Conservation (phyloP, 2,797 vertebrate species). For the Ambastaia sidthimunki region DNA sequence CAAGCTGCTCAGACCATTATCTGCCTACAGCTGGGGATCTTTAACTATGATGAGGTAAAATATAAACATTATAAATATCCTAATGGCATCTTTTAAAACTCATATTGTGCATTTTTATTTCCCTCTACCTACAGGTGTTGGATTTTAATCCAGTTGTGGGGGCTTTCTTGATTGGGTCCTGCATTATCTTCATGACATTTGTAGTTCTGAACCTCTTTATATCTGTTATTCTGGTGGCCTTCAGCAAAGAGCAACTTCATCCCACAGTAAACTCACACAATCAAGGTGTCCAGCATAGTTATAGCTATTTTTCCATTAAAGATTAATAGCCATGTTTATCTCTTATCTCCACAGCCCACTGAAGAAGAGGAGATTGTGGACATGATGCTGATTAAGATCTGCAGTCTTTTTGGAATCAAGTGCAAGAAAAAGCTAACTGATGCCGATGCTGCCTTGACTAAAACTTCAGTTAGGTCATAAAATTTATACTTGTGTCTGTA, state of each 20-base stretch:
- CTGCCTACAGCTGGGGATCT: conserved; percentile 94
- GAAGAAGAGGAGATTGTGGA: conserved; percentile 93
- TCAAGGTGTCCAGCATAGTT: background rate
- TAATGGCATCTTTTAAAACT: background rate
- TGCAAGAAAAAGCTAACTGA: conserved; percentile 74
- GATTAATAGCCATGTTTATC: conserved; percentile 6
- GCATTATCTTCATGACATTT: conserved; percentile 96
- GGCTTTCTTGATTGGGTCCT: conserved; percentile 92
- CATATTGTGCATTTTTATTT: conserved; percentile 9
- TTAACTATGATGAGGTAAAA: conserved; percentile 94
- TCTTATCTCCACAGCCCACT: conserved; percentile 79
- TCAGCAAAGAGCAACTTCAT: conserved; percentile 90
- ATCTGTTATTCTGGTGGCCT: conserved; percentile 95
- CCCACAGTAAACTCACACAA: conserved; percentile 51
- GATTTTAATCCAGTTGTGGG: conserved; percentile 90
- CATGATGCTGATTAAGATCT: conserved; percentile 88
- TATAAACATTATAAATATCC: background rate
- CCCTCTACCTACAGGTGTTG: conserved; percentile 80
- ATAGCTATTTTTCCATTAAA: background rate
- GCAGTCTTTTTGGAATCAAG: conserved; percentile 87
- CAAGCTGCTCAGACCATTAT: conserved; percentile 89
- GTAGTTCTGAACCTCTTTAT: conserved; percentile 97
- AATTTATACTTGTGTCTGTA: background rate
- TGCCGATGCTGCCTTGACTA: background rate
- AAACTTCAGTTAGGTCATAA: conserved; percentile 17